These are phyloP conservation scores for Paralvinella palmiformis DNA, from an alignment of 1,140 invertebrate species.

Conservation along the genomic window DNA sequence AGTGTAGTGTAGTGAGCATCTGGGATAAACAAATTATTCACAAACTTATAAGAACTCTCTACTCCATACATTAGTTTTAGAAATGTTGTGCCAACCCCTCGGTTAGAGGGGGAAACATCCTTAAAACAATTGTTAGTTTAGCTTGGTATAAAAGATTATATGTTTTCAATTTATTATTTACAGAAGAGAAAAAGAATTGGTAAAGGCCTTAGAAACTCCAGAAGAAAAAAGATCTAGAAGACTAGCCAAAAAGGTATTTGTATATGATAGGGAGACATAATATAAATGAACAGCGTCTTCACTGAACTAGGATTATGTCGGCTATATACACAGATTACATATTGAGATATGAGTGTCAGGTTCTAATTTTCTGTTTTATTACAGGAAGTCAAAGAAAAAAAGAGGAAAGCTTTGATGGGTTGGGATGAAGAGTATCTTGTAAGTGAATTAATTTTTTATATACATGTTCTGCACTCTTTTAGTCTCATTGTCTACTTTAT, in stretches of 20 bases:
- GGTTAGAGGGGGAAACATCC: background rate
- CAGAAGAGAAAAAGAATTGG: conserved; percentile 62
- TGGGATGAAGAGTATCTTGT: conserved; percentile 86
- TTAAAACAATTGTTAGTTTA: background rate
- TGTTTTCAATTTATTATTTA: background rate
- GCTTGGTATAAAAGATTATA: background rate
- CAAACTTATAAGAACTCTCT: too few relatives aligned
- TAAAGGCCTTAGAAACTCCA: conserved; percentile 87
- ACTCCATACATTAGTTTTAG: too few relatives aligned
- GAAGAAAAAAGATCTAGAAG: conserved; percentile 87
- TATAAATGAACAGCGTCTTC: background rate
- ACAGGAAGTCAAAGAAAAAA: conserved; percentile 77
- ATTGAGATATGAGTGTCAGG: background rate
- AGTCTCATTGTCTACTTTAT: background rate
- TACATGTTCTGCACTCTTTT: background rate
- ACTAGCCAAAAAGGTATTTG: conserved; percentile 68
- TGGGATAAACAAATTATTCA: background rate
- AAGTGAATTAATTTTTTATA: conserved; percentile 2
- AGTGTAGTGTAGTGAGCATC: background rate
- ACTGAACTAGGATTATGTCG: background rate
- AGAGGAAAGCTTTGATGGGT: conserved; percentile 82
- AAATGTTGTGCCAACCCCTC: too few relatives aligned
- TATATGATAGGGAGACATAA: background rate
- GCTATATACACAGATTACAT: background rate
- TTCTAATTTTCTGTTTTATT: conserved; percentile 13